Evolutionary conservation across 2,113 vertebrate species (phyloP), one percentile per base, ranked within the genome.

Genomic region (Colius striatus): DNA sequence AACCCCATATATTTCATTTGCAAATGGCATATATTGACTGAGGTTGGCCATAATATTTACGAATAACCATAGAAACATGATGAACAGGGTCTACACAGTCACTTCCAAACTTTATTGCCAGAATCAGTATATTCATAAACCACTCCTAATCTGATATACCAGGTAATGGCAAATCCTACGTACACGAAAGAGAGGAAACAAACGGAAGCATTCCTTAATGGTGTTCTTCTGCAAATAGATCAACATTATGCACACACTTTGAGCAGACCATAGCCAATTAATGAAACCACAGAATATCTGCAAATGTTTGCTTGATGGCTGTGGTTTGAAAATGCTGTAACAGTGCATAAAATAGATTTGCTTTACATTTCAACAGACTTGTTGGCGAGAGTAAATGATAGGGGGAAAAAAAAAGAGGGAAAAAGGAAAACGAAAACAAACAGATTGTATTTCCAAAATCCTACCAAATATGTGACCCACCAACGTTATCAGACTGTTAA

Each of bases 51-150:
- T 80, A 96, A 97, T 97, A 97, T 97, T 97, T 94, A 47, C 90
- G 94, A 97, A 94, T 97, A 97, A 96, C 96, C 94, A 96, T 96
- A 97, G 95, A 97, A 96, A 97, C 82, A 66, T 38, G 91, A 97
- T 53, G 67, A 97, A 92, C 54, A 93, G 81, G 50, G 93, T 94
- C 85, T 94, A 83, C 87, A 85, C 21, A 79, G 63, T 93, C 94
- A 60, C 88, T 97, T 97, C 93, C 94, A 95, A 91, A 84, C 60
- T 58, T 96, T 66, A 48, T 87, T 91, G 41, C 73, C 91, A 96
- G 84, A 89, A 94, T 87, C 73, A 73, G 48, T 43, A 38, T 89
- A 90, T 92, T 95, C 96, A 36, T 81, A 20, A 50, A 95, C 94
- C 72, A 71, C 34, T 95, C 67, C 66, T 76, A 67, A 80, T 95